Evolutionary conservation across 2,797 vertebrate species (phyloP).

Genomic region (Anabacerthia variegaticeps): DNA sequence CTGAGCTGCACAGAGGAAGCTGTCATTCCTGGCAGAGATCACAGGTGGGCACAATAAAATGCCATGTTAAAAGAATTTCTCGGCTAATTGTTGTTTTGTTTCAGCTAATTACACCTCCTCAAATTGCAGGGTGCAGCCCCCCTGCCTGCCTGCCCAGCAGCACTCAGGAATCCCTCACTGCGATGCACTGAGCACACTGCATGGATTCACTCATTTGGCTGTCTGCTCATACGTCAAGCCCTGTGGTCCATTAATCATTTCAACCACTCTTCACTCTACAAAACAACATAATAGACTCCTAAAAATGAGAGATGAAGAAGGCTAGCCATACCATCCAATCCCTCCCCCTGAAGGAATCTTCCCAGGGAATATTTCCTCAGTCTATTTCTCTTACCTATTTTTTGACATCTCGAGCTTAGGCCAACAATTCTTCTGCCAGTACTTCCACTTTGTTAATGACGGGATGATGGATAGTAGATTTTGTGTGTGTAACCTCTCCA

Average conservation of each 20-base stretch:
- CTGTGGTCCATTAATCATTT: conserved; percentile 26
- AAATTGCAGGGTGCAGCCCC: neutral
- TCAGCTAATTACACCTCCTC: neutral
- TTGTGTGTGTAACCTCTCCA: conserved; percentile 19
- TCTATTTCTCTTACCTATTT: conserved; percentile 42
- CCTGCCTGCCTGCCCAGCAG: neutral
- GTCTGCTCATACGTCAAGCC: neutral
- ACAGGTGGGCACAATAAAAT: neutral
- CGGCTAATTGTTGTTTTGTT: neutral
- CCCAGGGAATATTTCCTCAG: neutral
- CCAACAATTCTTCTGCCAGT: neutral
- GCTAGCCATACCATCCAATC: neutral
- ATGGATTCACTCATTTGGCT: neutral
- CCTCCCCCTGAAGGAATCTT: neutral
- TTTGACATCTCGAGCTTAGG: neutral
- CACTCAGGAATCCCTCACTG: neutral
- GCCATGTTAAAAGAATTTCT: neutral
- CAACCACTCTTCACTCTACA: conserved; percentile 32
- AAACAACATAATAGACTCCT: conserved; percentile 44
- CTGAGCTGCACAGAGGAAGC: neutral
- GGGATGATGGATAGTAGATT: conserved; percentile 1
- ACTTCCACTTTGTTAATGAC: conserved; percentile 16
- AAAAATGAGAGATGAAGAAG: conserved; percentile 37
- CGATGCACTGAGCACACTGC: neutral
- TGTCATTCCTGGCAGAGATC: neutral